Conservation (phyloP, 2,113 vertebrate species). For the Emydocephalus ijimae region DNA sequence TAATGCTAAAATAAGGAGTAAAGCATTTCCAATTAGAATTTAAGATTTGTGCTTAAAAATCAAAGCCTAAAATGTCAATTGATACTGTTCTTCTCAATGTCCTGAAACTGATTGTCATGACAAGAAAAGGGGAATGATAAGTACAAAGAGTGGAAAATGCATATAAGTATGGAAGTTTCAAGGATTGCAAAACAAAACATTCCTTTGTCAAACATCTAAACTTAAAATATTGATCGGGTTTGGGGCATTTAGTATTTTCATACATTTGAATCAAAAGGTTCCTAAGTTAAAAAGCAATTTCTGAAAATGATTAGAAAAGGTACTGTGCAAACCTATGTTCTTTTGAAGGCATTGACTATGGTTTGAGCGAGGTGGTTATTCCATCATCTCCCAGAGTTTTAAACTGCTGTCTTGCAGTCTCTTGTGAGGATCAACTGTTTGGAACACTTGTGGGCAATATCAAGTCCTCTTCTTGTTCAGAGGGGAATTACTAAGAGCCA, state of each 20-base stretch:
- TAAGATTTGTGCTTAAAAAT: neutral
- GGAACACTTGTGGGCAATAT: neutral
- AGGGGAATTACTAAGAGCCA: neutral
- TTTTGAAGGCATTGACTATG: neutral
- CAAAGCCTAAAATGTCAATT: neutral
- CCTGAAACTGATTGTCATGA: conserved; percentile 1
- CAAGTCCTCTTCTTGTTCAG: neutral
- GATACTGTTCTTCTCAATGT: conserved; percentile 9
- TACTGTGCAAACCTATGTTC: neutral
- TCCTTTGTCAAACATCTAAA: neutral
- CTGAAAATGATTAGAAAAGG: neutral
- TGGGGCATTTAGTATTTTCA: neutral
- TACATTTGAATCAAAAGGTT: neutral
- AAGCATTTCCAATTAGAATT: conserved; percentile 27
- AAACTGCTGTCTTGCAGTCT: neutral
- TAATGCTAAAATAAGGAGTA: conserved; percentile 27
- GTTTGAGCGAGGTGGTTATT: neutral
- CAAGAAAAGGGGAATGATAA: neutral
- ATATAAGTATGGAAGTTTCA: neutral
- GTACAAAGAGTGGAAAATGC: neutral
- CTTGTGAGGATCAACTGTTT: neutral
- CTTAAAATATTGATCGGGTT: neutral
- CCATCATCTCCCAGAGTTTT: neutral
- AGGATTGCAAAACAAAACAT: neutral
- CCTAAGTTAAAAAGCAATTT: neutral